Conservation (phyloP, 2,797 vertebrate genomes). For the Discoglossus pictus region DNA sequence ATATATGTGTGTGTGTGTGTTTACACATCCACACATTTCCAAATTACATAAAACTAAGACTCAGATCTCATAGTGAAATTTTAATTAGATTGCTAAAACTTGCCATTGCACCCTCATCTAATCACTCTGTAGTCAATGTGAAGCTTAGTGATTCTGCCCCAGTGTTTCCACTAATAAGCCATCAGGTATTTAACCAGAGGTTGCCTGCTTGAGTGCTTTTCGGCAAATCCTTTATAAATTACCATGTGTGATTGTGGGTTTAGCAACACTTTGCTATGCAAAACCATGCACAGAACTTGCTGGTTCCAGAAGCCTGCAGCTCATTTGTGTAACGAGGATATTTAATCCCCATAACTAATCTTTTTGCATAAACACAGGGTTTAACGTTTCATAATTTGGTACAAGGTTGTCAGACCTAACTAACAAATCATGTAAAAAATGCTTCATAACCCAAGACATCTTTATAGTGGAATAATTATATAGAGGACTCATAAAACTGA, state of each 20-base stretch:
- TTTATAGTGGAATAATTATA: too few relatives aligned
- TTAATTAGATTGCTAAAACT: too few relatives aligned
- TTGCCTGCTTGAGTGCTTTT: slow-evolving; percentile 14
- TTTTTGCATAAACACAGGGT: slow-evolving; percentile 3
- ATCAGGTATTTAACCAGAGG: slow-evolving; percentile 3
- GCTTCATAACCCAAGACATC: slow-evolving; percentile 24
- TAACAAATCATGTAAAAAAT: slow-evolving; percentile 19
- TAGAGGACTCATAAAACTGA: too few relatives aligned
- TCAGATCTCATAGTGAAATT: too few relatives aligned
- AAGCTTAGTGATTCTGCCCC: too few relatives aligned
- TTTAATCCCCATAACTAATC: slow-evolving; percentile 25
- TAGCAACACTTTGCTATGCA: slow-evolving; percentile 12
- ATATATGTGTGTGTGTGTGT: too few relatives aligned
- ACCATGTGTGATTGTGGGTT: slow-evolving; percentile 16
- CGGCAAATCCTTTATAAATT: slow-evolving; percentile 41
- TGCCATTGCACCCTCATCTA: too few relatives aligned
- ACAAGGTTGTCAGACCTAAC: neutral
- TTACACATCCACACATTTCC: too few relatives aligned
- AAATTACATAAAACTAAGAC: too few relatives aligned
- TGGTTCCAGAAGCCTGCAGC: slow-evolving; percentile 22
- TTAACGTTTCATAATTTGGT: slow-evolving; percentile 13
- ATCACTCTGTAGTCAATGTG: too few relatives aligned
- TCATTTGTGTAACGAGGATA: slow-evolving; percentile 14
- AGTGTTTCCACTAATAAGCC: slow-evolving; percentile 13
- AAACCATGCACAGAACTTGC: neutral